Evolutionary conservation across 2,888 invertebrate genomes (phyloP).

Genomic region (Mimumesa dahlbomi): DNA sequence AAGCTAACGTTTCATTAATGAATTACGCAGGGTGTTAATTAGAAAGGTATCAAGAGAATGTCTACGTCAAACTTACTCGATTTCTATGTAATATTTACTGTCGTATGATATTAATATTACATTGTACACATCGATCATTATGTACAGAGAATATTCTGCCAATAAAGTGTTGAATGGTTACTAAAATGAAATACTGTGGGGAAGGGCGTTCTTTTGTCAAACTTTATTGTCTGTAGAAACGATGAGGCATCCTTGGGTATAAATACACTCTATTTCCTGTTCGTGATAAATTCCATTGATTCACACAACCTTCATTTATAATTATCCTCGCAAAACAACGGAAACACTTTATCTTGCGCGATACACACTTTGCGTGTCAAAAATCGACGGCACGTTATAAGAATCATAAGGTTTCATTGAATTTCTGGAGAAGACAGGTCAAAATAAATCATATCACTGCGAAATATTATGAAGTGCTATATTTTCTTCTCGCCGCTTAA

Average conservation of each 20-base stretch:
- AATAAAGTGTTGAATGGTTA: conserved; percentile 77
- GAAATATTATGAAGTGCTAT: no score
- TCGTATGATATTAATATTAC: conserved; percentile 60
- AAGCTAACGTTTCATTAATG: not conserved
- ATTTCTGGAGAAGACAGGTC: no score
- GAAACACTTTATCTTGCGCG: no score
- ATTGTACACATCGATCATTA: conserved; percentile 66
- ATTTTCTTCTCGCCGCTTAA: no score
- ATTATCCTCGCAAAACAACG: not conserved
- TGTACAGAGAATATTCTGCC: conserved; percentile 76
- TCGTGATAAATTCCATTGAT: conserved; percentile 2
- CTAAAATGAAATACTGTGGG: conserved; percentile 44
- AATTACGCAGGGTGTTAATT: conserved; percentile 12
- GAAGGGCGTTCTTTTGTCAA: no score
- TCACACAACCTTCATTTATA: conserved; percentile 13
- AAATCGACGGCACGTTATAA: not conserved
- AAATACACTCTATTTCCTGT: conserved; percentile 20
- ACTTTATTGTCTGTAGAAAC: no score
- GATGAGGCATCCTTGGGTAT: no score
- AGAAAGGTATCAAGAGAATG: conserved; percentile 66
- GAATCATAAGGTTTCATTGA: no score
- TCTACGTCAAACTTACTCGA: conserved; percentile 60
- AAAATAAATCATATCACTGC: no score
- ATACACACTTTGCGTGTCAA: no score
- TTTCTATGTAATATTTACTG: conserved; percentile 68